Base-by-base conservation (phyloP, 2,113 vertebrate genomes). In the Condylura cristata region DNA sequence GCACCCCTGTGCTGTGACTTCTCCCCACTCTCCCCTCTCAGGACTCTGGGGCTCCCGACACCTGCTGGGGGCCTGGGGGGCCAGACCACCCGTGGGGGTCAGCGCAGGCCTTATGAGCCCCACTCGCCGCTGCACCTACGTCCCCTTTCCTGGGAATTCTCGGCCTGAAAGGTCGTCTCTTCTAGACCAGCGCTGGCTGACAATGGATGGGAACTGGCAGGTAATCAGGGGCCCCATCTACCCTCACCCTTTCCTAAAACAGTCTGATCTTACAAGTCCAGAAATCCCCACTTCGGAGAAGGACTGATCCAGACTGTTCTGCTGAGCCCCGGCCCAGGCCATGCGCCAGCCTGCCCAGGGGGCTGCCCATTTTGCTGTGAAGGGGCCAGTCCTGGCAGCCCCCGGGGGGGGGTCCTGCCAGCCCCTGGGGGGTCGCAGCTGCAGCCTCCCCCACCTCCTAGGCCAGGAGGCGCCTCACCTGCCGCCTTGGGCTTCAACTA, bases 211-310 rank as follows among this genome's bases (percentile, higher is more conserved):
- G 37, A 18, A 41, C 37, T 26, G 66, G 22, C 32, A 84, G 30
- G n/a, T n/a, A 46, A 30, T 28, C 3, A 3, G 66, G 41, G 0
- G 0, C 20, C 30, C 20, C 37, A 0, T 39, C 53, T 20, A 18
- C 14, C 26, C 5, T 75, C 22, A 51, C 28, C 22, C 48, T 51
- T 75, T 26, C 22, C 13, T 32, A 44, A 84, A 84, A 74, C 48
- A 8, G 68, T 61, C 1, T 28, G n/a, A n/a, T 46, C 74, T 34
- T 17, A 22, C 12, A 56, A 44, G 14, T 81, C 51, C 44, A 32
- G 72, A 81, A 56, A 46, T 37, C 37, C 34, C 32, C 56, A 58
- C 0, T 20, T 26, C 46, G 20, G 17, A 20, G 37, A 81, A 84
- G 41, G 61, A 48, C 39, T 41, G 56, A 80, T 8, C 37, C 58